Percentiles rank a stretch among this genome's conserved stretches.
Conservation (phyloP, 2,113 vertebrate genomes). For the Spea multiplicata region DNA sequence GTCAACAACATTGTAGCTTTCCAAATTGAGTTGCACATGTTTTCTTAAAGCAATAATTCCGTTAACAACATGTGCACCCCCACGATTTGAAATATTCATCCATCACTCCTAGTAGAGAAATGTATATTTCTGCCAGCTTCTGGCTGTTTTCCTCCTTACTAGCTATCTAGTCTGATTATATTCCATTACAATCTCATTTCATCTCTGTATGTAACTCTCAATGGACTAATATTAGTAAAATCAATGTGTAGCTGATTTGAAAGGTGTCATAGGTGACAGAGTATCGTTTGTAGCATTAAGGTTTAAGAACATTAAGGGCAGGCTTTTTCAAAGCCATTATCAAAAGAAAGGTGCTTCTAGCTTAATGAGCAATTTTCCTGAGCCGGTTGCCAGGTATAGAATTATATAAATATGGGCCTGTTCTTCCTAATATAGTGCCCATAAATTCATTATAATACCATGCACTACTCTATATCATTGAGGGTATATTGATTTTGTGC, state of each 20-base stretch:
- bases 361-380: constrained; percentile 3
- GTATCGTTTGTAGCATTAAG: not conserved
- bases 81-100: not conserved
- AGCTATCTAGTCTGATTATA: constrained; percentile 3
- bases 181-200: not conserved
- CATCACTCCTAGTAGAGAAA: not conserved
- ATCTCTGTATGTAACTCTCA: not conserved
- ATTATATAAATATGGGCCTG: not conserved
- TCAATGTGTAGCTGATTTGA: constrained; percentile 3
- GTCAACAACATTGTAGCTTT: no score
- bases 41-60: no score
- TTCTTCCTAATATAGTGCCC: not conserved
- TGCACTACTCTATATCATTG: not conserved
- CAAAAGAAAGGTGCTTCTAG: not conserved
- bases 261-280: constrained; percentile 1
- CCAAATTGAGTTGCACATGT: no score
- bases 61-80: not conserved
- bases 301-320: not conserved
- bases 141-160: not conserved
- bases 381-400: not conserved
- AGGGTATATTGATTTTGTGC: not conserved
- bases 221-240: not conserved
- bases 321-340: not conserved
- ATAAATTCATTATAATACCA: not conserved
- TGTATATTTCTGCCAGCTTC: not conserved